A percentile compares a stretch with the other conserved stretches of the same genome.
phyloP scores from a whole-genome alignment of 2,888 invertebrate species.

The Diarsia dahlii region DNA sequence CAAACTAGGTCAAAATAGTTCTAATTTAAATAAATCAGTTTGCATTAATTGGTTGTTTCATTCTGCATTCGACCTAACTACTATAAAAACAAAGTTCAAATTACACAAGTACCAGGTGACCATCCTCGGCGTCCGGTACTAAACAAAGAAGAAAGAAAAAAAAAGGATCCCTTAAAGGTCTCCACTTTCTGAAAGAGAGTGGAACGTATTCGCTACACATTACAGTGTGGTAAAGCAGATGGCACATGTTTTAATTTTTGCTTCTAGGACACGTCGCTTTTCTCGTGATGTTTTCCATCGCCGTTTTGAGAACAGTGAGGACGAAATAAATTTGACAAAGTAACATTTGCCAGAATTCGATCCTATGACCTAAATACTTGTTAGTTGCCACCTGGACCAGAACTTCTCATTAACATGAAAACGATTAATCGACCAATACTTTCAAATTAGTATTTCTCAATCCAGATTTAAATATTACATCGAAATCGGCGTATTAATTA shows the following conservation, averaged over 20 bases:
- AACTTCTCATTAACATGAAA: not conserved
- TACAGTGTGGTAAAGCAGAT: not conserved
- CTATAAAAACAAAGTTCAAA: no score
- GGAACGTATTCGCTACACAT: not conserved
- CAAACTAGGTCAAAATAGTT: no score
- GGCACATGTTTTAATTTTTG: not conserved
- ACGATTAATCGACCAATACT: not conserved
- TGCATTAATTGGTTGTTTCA: no score
- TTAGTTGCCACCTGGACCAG: not conserved
- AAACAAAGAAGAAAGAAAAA: no score
- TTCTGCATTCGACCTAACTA: no score
- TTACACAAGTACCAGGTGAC: no score
- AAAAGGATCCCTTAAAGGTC: no score
- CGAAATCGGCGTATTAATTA: slow-evolving; percentile 14
- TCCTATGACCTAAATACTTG: no score
- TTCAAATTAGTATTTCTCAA: not conserved
- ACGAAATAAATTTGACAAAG: not conserved
- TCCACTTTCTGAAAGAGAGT: not conserved
- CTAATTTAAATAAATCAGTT: no score
- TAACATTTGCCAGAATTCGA: not conserved
- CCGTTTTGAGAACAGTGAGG: no score
- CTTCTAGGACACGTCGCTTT: not conserved
- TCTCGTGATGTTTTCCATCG: not conserved
- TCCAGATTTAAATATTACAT: not conserved
- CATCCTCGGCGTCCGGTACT: no score